Evolutionary conservation across 1,140 invertebrate species (phyloP).

Genomic region (Eciton burchellii): DNA sequence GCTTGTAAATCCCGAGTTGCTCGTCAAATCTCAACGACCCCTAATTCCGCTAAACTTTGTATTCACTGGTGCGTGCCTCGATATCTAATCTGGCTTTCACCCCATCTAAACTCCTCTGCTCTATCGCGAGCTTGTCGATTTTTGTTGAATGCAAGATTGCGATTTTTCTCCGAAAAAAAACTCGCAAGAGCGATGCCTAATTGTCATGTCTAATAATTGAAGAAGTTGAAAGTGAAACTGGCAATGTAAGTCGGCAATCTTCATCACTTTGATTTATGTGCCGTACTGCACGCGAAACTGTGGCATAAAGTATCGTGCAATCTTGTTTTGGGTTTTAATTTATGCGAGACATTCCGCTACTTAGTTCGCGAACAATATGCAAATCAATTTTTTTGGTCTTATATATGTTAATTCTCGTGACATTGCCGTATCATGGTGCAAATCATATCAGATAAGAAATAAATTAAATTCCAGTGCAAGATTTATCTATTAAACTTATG

Average conservation of each 20-base stretch:
- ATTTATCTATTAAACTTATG: background rate
- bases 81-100: background rate
- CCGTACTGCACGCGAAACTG: background rate
- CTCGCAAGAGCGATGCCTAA: slow-evolving; percentile 3
- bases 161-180: background rate
- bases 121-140: background rate
- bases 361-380: background rate
- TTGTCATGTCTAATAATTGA: slow-evolving; percentile 12
- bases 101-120: too few relatives aligned
- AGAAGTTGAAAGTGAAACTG: slow-evolving; percentile 38
- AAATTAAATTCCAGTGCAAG: background rate
- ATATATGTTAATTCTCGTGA: background rate
- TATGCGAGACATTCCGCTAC: background rate
- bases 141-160: slow-evolving; percentile 12
- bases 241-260: slow-evolving; percentile 15
- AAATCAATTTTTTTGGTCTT: background rate
- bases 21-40: background rate
- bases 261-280: background rate
- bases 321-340: background rate
- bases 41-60: background rate
- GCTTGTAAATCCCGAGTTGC: slow-evolving; percentile 15
- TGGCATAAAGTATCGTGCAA: background rate
- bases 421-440: too few relatives aligned
- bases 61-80: background rate
- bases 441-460: too few relatives aligned